Conservation (phyloP, 2,113 vertebrate genomes). For the Thomomys bottae region DNA sequence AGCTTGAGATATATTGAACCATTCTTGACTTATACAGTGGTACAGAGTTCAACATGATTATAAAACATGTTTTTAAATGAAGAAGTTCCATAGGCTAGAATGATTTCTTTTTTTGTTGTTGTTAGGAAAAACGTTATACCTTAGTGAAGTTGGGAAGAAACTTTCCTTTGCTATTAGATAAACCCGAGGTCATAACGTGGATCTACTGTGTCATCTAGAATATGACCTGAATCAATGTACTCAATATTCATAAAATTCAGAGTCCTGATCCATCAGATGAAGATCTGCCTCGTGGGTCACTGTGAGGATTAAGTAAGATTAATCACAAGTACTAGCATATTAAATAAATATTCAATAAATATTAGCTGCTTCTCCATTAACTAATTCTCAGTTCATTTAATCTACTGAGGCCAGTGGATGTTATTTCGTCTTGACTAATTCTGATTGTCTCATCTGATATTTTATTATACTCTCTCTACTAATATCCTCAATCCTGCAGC, state of each 20-base stretch:
- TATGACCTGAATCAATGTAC: background rate
- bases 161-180: background rate
- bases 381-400: background rate
- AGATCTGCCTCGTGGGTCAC: background rate
- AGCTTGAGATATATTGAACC: conserved; percentile 20
- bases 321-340: background rate
- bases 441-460: background rate
- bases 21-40: background rate
- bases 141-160: background rate
- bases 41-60: background rate
- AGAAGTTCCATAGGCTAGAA: background rate
- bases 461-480: background rate
- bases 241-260: background rate
- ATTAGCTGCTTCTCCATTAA: background rate
- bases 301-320: background rate
- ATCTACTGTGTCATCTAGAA: background rate
- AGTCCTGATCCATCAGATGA: background rate
- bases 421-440: background rate
- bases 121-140: background rate
- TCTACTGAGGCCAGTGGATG: background rate
- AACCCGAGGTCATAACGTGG: conserved; percentile 13
- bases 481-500: background rate
- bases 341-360: background rate
- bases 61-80: background rate
- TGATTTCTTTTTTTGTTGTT: conserved; percentile 21